phyloP scores from a whole-genome alignment of 1,140 invertebrate genomes.

The Lasioglossum albipes region DNA sequence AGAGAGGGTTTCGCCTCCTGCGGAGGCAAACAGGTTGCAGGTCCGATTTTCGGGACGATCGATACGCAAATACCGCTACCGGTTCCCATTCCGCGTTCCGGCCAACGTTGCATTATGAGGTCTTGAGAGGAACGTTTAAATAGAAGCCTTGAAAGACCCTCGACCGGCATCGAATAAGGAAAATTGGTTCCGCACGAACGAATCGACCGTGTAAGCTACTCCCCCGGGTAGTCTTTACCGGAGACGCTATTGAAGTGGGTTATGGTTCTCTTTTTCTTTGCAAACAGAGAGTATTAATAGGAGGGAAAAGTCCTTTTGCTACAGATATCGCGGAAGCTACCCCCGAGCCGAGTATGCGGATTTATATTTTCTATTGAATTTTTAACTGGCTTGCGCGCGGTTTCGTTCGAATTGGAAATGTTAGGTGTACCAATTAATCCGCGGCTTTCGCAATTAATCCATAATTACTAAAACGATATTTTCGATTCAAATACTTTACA shows the following conservation, averaged over 20 bases:
- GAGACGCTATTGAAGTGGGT: neutral
- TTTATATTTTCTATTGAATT: too few species aligned
- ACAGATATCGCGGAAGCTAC: too few species aligned
- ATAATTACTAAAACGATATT: too few species aligned
- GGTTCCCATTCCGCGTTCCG: neutral
- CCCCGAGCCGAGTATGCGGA: too few species aligned
- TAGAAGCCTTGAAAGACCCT: slow-evolving; percentile 6
- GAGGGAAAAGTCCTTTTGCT: too few species aligned
- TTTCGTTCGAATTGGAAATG: too few species aligned
- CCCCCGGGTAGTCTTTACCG: neutral
- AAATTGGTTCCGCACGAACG: slow-evolving; percentile 11
- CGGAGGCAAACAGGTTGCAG: slow-evolving; percentile 53
- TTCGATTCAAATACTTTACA: too few species aligned
- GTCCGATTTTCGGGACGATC: slow-evolving; percentile 39
- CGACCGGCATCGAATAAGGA: neutral
- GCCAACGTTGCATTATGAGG: slow-evolving; percentile 24
- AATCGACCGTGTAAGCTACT: neutral
- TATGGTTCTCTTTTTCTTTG: neutral
- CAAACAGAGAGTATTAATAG: neutral
- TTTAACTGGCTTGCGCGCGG: too few species aligned
- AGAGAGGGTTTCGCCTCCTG: neutral
- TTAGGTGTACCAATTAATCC: too few species aligned
- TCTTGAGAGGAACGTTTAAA: slow-evolving; percentile 19
- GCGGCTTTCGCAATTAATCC: too few species aligned
- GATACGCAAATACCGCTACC: neutral